phyloP scores from a whole-genome alignment of 2,113 vertebrate genomes.

The Lampris megalopsis region DNA sequence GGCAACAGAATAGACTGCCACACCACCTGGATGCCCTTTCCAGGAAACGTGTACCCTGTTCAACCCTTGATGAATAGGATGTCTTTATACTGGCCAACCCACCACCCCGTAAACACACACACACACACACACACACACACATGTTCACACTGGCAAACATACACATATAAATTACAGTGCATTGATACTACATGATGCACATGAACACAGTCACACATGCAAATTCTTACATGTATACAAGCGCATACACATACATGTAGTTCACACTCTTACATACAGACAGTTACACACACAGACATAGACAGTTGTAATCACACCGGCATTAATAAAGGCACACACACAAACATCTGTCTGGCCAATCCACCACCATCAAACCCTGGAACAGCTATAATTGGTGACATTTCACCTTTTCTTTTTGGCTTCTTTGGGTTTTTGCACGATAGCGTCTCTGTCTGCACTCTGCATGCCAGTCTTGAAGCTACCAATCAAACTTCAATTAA shows the following conservation, averaged over 20 bases:
- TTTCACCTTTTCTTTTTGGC: not conserved
- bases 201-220: constrained; percentile 1
- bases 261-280: not conserved
- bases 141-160: constrained; percentile 14
- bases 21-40: no score
- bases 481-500: constrained; percentile 64
- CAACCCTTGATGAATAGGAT: no score
- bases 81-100: no score
- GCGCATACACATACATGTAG: constrained; percentile 1
- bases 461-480: constrained; percentile 39
- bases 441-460: constrained; percentile 21
- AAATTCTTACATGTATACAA: not conserved
- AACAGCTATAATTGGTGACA: constrained; percentile 20
- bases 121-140: not conserved
- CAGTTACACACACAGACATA: no score
- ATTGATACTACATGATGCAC: not conserved
- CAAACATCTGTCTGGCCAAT: constrained; percentile 5
- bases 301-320: not conserved
- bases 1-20: no score
- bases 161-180: not conserved
- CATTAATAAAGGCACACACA: constrained; percentile 15
- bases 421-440: constrained; percentile 19
- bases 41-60: no score
- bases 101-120: not conserved
- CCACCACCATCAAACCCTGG: constrained; percentile 12